Evolutionary conservation across 2,888 invertebrate genomes (phyloP), one percentile per base, ranked within the genome.

Genomic region (Aradus depressus): DNA sequence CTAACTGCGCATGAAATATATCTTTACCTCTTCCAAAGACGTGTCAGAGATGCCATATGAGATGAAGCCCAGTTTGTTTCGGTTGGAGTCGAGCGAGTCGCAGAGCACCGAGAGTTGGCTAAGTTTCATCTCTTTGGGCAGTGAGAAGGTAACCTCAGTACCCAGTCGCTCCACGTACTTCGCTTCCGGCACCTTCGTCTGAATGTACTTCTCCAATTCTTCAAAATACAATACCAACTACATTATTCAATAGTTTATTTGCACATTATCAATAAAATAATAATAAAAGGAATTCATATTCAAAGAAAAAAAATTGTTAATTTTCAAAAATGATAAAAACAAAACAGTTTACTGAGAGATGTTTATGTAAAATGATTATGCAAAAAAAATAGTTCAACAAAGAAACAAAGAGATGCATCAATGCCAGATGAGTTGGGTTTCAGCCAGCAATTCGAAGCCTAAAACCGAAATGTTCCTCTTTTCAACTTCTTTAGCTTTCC

Each of bases 1-100:
- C n/a, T n/a, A n/a, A n/a, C n/a, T n/a, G 31, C 31, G 8, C 31
- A 28, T 3, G 23, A 14, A 14, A 2, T n/a, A 34, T 35, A 31
- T 38, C 44, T 47, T 56, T 57, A 75, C 75, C 67, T 76, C 76
- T 64, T 77, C 77, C n/a, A 77, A 63, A 25, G 73, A 72, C 1
- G 76, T 74, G 60, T 76, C 75, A n/a, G 75, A 73, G 12, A 77
- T 69, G 16, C 76, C 76, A 62, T 75, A 77, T 47, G 72, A 72
- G 37, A 68, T 65, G 32, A 75, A 66, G 22, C 68, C 67, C 12
- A 74, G 62, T 2, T 60, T 58, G 1, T 58, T 52, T 52, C 65
- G 60, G 35, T 66, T 62, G 2, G 54, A 50, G 50, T 75, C 73
- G n/a, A 75, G 61, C 2, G 64, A 63, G 14, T 62, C 59, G 48